Conservation (phyloP, 1,140 invertebrate genomes). For the Tetramorium simillimum region DNA sequence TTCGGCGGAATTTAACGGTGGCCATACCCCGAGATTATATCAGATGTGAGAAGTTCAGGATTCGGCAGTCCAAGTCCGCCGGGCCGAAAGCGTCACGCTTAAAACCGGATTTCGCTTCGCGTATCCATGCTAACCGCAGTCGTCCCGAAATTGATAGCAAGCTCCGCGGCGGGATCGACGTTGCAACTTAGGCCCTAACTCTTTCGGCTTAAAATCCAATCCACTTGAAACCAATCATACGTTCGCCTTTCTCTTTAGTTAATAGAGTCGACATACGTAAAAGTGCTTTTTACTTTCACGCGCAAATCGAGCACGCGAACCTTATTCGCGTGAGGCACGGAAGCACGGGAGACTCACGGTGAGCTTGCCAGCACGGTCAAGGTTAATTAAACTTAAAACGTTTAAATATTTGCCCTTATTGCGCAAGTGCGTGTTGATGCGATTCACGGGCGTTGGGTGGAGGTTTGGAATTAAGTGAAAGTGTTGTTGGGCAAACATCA, state of each 20-base stretch:
- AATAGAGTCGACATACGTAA: conserved; percentile 15
- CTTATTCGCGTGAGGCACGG: conserved; percentile 57
- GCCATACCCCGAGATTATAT: conserved; percentile 41
- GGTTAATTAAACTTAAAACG: conserved; percentile 49
- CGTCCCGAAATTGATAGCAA: conserved; percentile 39
- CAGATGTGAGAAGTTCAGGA: conserved; percentile 25
- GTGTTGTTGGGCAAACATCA: background rate
- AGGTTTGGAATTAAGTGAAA: conserved; percentile 12
- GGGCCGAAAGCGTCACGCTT: conserved; percentile 19
- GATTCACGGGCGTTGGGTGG: background rate
- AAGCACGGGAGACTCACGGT: background rate
- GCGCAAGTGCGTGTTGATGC: conserved; percentile 10
- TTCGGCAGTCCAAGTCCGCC: conserved; percentile 5
- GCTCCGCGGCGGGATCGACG: background rate
- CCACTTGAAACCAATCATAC: background rate
- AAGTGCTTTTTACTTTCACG: background rate
- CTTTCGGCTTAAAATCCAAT: background rate
- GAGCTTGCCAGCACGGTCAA: conserved; percentile 3
- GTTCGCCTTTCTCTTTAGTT: background rate
- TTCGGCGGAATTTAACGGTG: conserved; percentile 27
- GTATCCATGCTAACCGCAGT: background rate
- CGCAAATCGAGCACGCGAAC: conserved; percentile 24
- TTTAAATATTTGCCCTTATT: conserved; percentile 6
- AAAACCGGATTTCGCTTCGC: conserved; percentile 21
- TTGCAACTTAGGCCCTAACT: no score